Base-by-base conservation (phyloP, 2,113 vertebrate species). In the Oreotragus oreotragus region DNA sequence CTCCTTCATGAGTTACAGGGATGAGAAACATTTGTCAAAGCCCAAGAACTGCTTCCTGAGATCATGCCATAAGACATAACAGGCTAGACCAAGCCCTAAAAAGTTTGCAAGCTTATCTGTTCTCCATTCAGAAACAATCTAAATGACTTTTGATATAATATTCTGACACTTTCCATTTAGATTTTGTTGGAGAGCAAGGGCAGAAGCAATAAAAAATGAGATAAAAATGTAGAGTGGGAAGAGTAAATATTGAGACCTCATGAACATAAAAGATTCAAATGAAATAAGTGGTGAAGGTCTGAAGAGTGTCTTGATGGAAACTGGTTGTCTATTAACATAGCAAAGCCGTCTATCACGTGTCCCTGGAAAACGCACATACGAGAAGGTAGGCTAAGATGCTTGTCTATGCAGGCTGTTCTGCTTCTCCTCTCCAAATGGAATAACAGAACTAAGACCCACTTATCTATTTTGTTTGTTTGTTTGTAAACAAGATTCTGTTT, bases 161-260 rank as follows among this genome's bases (percentile, higher is more conserved):
- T 88, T 97, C 73, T 96, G 62, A 86, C 12, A 92, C 33, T 84
- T 95, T 47, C 16, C 51, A 55, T 73, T 98, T 60, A 96, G 16
- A 62, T 84, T 25, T 60, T 84, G 8, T 94, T 53, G 58, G 79
- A 96, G 30, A 94, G 5, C 81, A 98, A 96, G 39, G 66, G 5
- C 45, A 96, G 53, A 94, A 47, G 12, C 33, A 83, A 85, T 83
- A 5, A 79, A 96, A 91, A 93, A 25, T 64, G 91, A 85, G 94
- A 95, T 86, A 77, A 93, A 96, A 94, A 76, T 36, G 17, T 47
- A 19, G 23, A 0, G 7, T 94, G 6, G 27, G 7, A 97, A 96
- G 51, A 81, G 6, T 62, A 93, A 57, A 89, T 81, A 90, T 2
- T 70, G 60, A 76, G 60, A 8, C 5, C 87, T 91, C 60, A 86